Base-by-base conservation (phyloP, 1,140 invertebrate species). In the Lordiphosa stackelbergi region DNA sequence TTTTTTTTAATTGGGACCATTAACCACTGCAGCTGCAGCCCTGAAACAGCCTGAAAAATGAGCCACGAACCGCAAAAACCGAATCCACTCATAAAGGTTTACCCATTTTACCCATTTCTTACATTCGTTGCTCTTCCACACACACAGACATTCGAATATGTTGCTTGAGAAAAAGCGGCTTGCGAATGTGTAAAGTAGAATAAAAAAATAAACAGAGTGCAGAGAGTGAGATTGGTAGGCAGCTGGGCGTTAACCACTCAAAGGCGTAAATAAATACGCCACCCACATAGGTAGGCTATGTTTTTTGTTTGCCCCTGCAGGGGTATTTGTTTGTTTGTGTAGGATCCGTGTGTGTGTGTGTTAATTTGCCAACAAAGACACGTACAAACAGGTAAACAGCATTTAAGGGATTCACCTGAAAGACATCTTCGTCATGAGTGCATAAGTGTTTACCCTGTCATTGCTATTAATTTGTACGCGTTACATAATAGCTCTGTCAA, bases 361-460 rank as follows among this genome's bases (percentile, higher is more conserved):
- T 81, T 79, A 81, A 81, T 79, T 79, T 81, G 71, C 75, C 71
- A 79, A 79, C 71, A 81, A 71, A 79, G 74, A 79, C 74, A 71
- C 75, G 75, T 66, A 71, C 70, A 68, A 66, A 79, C 75, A 79
- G 37, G 75, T 72, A 74, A 81, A 75, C 75, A 79, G 66, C 68
- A 74, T 75, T 79, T 69, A 81, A 75, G 75, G 73, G 70, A 81
- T 79, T 74, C 53, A 55, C 59, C 61, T 71, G 75, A 81, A 78
- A 70, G 71, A 69, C 75, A 73, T 71, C 43, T 53, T 34, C 34
- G 45, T 47, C 53, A 40, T 55, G 34, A 37, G 43, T 53, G 41
- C 42, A 6, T 40, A 41, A 74, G 62, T 79, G 66, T 81, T 79
- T 79, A 42, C 71, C 59, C 45, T 71, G 75, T 57, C 64, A 70